Evolutionary conservation across 1,140 invertebrate genomes (phyloP).

Genomic region (Neodiprion lecontei): DNA sequence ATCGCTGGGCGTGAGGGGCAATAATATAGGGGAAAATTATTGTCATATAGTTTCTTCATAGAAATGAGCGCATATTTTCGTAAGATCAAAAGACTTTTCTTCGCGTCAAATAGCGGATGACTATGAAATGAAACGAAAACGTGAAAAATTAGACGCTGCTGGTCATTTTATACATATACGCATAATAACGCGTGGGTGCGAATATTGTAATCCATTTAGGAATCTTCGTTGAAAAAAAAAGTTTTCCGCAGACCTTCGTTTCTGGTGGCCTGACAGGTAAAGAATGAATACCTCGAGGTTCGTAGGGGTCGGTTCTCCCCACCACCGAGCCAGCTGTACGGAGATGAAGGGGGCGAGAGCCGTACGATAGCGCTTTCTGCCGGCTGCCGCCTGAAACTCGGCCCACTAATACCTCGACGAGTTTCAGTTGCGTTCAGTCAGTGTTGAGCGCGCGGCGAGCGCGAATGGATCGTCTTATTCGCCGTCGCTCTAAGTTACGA

Average conservation of each 20-base stretch:
- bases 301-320: background rate
- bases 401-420: conserved; percentile 23
- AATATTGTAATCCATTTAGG: background rate
- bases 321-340: background rate
- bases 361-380: background rate
- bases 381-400: background rate
- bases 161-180: background rate
- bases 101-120: too few relatives aligned
- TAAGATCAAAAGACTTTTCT: too few relatives aligned
- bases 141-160: too few relatives aligned
- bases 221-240: background rate
- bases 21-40: too few relatives aligned
- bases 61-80: too few relatives aligned
- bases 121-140: too few relatives aligned
- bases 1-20: too few relatives aligned
- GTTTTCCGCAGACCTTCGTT: background rate
- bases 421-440: conserved; percentile 41
- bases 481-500: conserved; percentile 4
- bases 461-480: conserved; percentile 23
- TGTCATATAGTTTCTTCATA: too few relatives aligned
- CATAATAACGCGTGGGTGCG: background rate
- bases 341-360: background rate
- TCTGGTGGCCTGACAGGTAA: background rate
- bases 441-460: conserved; percentile 45
- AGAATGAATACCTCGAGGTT: background rate